These are phyloP conservation scores for Danio albolineatus DNA, from an alignment of 2,797 vertebrate genomes.

Conservation along the genomic window DNA sequence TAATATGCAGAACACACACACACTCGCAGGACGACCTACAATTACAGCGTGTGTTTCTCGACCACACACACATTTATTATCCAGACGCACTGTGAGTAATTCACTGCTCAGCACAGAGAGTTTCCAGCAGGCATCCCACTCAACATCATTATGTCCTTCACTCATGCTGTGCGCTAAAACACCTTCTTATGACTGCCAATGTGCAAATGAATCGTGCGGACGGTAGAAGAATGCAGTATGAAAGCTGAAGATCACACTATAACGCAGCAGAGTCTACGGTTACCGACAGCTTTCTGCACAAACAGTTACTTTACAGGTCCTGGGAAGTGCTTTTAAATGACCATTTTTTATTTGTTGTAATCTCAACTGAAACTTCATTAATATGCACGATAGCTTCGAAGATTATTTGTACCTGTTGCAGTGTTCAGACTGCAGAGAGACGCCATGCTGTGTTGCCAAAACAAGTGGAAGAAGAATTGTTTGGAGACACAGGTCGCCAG, in stretches of 20 bases:
- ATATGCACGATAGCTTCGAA: no score
- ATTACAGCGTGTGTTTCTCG: conserved; percentile 8
- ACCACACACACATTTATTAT: conserved; percentile 11
- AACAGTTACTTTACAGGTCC: no score
- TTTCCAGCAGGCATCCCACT: conserved; percentile 22
- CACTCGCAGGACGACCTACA: background rate
- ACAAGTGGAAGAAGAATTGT: no score
- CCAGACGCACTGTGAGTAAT: conserved; percentile 5
- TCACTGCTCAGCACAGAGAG: background rate
- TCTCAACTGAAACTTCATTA: no score
- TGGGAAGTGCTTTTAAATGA: no score
- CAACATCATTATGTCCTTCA: conserved; percentile 41
- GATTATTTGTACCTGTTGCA: no score
- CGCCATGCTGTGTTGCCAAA: no score
- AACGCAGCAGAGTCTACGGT: background rate
- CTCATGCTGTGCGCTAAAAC: conserved; percentile 45
- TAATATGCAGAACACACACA: conserved; percentile 20
- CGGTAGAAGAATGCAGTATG: background rate
- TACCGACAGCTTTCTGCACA: background rate
- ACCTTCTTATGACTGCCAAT: conserved; percentile 18
- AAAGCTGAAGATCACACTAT: background rate
- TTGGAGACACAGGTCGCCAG: no score
- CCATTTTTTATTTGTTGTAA: no score
- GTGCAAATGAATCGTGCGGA: conserved; percentile 2
- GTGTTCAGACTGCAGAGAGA: no score